Percentiles rank a stretch among this genome's conserved stretches.
Evolutionary conservation across 2,888 invertebrate species (phyloP).

Genomic region (Drosophila kokeensis): DNA sequence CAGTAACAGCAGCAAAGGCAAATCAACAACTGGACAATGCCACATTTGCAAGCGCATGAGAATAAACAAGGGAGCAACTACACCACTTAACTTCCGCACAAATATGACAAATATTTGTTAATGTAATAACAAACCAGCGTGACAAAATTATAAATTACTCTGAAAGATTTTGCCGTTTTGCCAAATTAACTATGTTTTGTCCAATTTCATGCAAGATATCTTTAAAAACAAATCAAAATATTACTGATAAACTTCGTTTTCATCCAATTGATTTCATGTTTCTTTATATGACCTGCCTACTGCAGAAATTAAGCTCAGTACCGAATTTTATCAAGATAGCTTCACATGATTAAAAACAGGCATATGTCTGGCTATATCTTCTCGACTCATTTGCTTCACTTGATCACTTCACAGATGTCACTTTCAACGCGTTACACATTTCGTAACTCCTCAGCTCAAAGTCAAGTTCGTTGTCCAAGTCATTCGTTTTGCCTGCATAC

Average conservation of each 20-base stretch:
- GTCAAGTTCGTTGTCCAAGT: constrained; percentile 61
- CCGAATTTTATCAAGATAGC: neutral
- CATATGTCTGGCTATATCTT: neutral
- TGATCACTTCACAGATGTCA: constrained; percentile 11
- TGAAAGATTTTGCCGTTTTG: neutral
- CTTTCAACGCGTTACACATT: constrained; percentile 22
- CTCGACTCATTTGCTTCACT: neutral
- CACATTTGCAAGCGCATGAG: neutral
- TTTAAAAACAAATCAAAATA: neutral
- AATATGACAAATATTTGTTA: neutral
- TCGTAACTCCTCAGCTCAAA: constrained; percentile 21
- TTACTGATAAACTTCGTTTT: neutral
- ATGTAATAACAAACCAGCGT: neutral
- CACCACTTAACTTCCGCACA: neutral
- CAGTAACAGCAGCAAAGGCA: constrained; percentile 34
- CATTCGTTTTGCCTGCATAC: constrained; percentile 30
- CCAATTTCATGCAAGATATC: neutral
- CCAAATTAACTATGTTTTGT: neutral
- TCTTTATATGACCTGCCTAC: neutral
- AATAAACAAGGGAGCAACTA: neutral
- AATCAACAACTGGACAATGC: constrained; percentile 18
- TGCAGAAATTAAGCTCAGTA: neutral
- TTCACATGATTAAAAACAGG: neutral
- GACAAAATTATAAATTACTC: neutral
- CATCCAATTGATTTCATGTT: neutral